Percentiles rank a stretch among this genome's conserved stretches.
phyloP scores from a whole-genome alignment of 2,888 invertebrate species.

The Mechanitis messenoides region DNA sequence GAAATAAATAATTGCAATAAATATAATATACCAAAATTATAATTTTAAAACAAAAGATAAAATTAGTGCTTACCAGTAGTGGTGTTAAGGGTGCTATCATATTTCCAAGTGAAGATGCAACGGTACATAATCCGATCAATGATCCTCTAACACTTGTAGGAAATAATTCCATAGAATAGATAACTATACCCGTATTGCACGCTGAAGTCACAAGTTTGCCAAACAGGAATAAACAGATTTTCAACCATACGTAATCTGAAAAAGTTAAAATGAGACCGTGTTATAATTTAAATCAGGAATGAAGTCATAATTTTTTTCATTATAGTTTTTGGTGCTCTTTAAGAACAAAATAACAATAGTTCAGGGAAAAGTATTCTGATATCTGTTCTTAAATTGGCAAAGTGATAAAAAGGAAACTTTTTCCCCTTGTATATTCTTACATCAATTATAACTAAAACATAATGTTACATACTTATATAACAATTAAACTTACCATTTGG shows the following conservation, averaged over 20 bases:
- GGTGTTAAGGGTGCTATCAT: constrained; percentile 80
- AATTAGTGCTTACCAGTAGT: constrained; percentile 50
- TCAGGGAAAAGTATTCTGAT: too few species aligned
- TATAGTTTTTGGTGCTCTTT: too few species aligned
- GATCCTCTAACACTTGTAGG: constrained; percentile 79
- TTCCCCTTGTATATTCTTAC: too few species aligned
- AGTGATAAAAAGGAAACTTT: too few species aligned
- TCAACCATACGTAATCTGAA: not conserved
- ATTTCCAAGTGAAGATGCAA: constrained; percentile 77
- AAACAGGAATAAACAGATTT: not conserved
- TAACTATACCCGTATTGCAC: constrained; percentile 78
- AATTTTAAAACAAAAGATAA: too few species aligned
- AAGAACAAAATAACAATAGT: too few species aligned
- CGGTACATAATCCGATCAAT: constrained; percentile 76
- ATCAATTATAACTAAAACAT: too few species aligned
- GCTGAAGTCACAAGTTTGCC: constrained; percentile 31
- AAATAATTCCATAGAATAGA: constrained; percentile 80
- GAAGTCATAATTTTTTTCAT: too few species aligned
- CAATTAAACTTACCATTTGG: not conserved
- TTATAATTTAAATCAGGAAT: too few species aligned
- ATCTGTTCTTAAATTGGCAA: too few species aligned
- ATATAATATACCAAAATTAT: too few species aligned
- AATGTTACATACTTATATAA: too few species aligned
- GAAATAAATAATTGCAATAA: constrained; percentile 29
- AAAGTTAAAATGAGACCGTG: not conserved